A percentile compares a stretch with the other conserved stretches of the same genome.
phyloP scores from a whole-genome alignment of 2,113 vertebrate genomes.

The Ictalurus punctatus region DNA sequence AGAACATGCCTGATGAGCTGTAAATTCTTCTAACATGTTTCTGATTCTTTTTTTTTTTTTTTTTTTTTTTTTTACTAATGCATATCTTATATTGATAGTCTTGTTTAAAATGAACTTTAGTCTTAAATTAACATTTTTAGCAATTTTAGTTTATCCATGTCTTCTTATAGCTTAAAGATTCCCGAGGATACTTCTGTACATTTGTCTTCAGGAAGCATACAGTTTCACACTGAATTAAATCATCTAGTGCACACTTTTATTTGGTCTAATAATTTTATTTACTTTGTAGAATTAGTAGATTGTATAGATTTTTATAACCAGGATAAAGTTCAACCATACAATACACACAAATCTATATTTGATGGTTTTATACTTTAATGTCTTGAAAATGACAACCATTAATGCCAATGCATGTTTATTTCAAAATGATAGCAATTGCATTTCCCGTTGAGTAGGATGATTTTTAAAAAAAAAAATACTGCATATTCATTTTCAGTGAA shows the following conservation, averaged over 20 bases:
- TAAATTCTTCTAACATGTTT: background rate
- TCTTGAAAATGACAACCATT: background rate
- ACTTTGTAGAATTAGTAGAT: background rate
- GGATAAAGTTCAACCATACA: background rate
- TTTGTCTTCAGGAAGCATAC: background rate
- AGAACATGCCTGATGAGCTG: background rate
- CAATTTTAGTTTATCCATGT: background rate
- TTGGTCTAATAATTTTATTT: background rate
- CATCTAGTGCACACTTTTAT: background rate
- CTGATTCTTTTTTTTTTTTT: background rate
- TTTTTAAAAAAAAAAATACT: too few species aligned
- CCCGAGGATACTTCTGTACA: background rate
- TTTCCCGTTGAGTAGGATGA: background rate
- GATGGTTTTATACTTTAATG: background rate
- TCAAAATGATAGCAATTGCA: background rate
- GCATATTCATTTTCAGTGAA: background rate
- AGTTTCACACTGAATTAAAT: background rate
- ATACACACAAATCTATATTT: background rate
- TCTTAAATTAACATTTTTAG: background rate
- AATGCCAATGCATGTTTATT: background rate
- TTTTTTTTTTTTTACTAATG: background rate
- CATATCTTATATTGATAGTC: background rate
- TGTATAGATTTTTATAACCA: background rate
- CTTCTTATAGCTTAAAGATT: background rate
- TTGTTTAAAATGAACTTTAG: background rate